phyloP scores from a whole-genome alignment of 2,797 vertebrate genomes.

The Cheracebus regulus region DNA sequence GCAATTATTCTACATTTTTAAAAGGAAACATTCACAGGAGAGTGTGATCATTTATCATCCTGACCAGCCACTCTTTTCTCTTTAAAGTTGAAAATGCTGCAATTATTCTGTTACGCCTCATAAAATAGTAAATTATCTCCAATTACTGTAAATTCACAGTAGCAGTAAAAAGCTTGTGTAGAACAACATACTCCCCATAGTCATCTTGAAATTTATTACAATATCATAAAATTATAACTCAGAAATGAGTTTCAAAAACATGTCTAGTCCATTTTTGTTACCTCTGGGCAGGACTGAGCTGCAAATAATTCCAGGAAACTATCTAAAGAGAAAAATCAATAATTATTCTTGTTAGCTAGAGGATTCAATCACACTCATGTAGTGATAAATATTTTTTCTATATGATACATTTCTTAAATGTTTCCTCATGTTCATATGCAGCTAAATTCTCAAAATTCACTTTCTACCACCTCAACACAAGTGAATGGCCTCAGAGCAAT shows the following conservation, averaged over 20 bases:
- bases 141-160: slow-evolving; percentile 71
- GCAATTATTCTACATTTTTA: neutral
- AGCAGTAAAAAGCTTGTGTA: slow-evolving; percentile 69
- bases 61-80: slow-evolving; percentile 58
- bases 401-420: slow-evolving; percentile 35
- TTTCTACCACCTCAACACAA: neutral
- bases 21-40: slow-evolving; percentile 1
- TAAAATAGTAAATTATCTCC: slow-evolving; percentile 76
- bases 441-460: neutral
- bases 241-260: slow-evolving; percentile 57
- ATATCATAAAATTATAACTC: slow-evolving; percentile 67
- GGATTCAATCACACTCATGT: neutral
- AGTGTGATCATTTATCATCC: slow-evolving; percentile 47
- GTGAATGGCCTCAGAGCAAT: neutral
- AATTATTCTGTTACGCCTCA: slow-evolving; percentile 77
- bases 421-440: slow-evolving; percentile 32
- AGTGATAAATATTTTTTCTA: slow-evolving; percentile 36
- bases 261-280: slow-evolving; percentile 47
- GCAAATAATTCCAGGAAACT: slow-evolving; percentile 50
- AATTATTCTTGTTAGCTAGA: slow-evolving; percentile 48
- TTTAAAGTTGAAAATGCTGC: slow-evolving; percentile 65
- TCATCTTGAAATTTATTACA: slow-evolving; percentile 74
- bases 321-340: slow-evolving; percentile 17
- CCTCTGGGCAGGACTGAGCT: slow-evolving; percentile 50
- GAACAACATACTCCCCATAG: slow-evolving; percentile 63